Evolutionary conservation across 2,113 vertebrate species (phyloP).

Genomic region (Vulpes lagopus): DNA sequence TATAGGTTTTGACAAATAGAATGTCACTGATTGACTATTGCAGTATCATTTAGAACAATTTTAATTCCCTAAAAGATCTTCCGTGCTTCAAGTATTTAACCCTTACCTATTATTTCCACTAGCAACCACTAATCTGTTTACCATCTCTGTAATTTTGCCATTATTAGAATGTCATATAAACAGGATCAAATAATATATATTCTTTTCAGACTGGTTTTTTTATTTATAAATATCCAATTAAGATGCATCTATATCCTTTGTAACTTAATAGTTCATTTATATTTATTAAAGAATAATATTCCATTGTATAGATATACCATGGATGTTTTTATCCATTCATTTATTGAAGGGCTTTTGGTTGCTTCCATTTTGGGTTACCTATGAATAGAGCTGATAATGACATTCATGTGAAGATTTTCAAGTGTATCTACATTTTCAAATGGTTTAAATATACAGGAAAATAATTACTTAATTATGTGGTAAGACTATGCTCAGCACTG

Average conservation of each 20-base stretch:
- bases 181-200: background rate
- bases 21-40: background rate
- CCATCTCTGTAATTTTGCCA: background rate
- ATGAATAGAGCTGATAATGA: background rate
- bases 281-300: background rate
- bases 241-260: background rate
- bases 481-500: background rate
- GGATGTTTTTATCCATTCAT: background rate
- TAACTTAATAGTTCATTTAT: background rate
- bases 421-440: background rate
- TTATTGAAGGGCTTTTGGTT: background rate
- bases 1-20: background rate
- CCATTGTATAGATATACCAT: background rate
- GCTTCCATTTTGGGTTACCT: background rate
- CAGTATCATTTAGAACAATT: background rate
- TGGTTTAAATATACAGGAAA: background rate
- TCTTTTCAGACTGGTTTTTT: background rate
- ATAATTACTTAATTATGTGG: background rate
- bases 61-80: background rate
- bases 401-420: background rate
- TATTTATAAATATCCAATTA: background rate
- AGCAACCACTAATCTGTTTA: background rate
- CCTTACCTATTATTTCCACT: background rate
- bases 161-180: slow-evolving; percentile 7
- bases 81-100: background rate